Percentiles rank a stretch among this genome's conserved stretches.
Evolutionary conservation across 2,113 vertebrate species (phyloP).

Genomic region (Entelurus aequoreus): DNA sequence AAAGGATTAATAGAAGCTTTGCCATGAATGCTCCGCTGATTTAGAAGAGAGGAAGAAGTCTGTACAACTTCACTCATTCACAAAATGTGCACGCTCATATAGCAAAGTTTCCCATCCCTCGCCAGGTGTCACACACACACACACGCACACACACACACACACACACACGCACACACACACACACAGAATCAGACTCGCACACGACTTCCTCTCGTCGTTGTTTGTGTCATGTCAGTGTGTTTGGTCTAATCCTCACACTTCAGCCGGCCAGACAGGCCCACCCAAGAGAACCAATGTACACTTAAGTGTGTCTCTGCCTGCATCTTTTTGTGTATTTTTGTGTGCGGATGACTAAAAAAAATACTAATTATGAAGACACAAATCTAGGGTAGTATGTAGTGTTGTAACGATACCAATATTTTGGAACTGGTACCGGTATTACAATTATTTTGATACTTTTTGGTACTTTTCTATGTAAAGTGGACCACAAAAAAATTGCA

Average conservation of each 20-base stretch:
- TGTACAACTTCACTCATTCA: constrained; percentile 41
- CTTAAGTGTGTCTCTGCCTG: constrained; percentile 18
- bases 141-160: constrained; percentile 6
- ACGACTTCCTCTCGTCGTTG: constrained; percentile 59
- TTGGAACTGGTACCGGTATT: too few relatives aligned
- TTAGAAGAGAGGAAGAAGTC: constrained; percentile 56
- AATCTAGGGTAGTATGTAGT: too few relatives aligned
- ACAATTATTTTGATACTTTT: too few relatives aligned
- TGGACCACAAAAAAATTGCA: too few relatives aligned
- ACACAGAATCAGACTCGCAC: constrained; percentile 52
- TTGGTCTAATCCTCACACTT: constrained; percentile 62
- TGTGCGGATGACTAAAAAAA: neutral
- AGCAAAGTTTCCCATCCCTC: constrained; percentile 16
- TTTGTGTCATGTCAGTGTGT: constrained; percentile 67
- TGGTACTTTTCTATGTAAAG: too few relatives aligned
- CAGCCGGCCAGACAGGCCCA: constrained; percentile 68
- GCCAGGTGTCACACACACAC: constrained; percentile 32
- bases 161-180: neutral
- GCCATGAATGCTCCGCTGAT: constrained; percentile 50
- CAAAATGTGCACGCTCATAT: constrained; percentile 22
- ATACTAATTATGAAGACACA: too few relatives aligned
- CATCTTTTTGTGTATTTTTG: constrained; percentile 1
- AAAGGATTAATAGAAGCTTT: constrained; percentile 62
- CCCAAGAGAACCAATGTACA: constrained; percentile 63
- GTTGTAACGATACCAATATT: too few relatives aligned